Conservation (phyloP, 2,113 vertebrate genomes). For the Myotis yumanensis region DNA sequence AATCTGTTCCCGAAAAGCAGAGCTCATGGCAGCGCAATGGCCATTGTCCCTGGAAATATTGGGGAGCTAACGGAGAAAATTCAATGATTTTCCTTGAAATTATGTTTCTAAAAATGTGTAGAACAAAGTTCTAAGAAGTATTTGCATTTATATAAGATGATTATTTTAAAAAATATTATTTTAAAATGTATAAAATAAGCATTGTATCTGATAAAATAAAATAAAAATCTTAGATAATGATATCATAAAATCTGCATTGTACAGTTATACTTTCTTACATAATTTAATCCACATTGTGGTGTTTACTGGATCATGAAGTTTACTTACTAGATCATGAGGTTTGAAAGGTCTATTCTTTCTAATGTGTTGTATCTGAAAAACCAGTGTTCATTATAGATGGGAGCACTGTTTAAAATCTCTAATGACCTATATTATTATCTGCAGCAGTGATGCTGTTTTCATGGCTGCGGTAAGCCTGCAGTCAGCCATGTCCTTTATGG, state of each 20-base stretch:
- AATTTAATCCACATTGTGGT: neutral
- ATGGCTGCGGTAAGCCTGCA: neutral
- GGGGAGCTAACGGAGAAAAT: neutral
- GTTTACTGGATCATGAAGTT: neutral
- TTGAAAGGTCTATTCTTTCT: neutral
- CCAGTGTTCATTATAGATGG: neutral
- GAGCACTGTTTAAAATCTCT: neutral
- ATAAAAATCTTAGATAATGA: neutral
- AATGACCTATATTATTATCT: constrained; percentile 30
- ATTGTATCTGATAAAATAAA: neutral
- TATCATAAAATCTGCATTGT: neutral
- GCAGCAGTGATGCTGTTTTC: constrained; percentile 22
- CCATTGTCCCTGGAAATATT: neutral
- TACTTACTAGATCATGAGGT: neutral
- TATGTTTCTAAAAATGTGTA: neutral
- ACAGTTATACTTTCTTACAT: neutral
- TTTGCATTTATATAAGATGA: neutral
- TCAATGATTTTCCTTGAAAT: neutral
- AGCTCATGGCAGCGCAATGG: neutral
- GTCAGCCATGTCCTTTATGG: constrained; percentile 66
- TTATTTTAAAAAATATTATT: neutral
- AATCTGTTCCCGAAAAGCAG: neutral
- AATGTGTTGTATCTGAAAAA: neutral
- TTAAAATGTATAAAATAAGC: neutral
- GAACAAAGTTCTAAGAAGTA: neutral